Conservation (phyloP, 2,797 vertebrate species). For the Hydrocynus forskahlii region DNA sequence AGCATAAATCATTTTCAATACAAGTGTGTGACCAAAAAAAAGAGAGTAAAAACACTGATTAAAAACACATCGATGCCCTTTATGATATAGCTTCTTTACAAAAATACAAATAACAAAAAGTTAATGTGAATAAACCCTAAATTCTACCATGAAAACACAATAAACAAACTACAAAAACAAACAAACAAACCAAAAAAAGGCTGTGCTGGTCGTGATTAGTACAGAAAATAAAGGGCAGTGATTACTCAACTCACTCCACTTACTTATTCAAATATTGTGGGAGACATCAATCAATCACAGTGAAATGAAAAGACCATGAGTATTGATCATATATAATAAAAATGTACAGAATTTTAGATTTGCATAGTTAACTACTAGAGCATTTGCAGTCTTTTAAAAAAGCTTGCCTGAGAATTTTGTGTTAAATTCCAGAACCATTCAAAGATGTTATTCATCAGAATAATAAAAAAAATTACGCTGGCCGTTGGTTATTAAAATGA, state of each 20-base stretch:
- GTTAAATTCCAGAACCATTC: background rate
- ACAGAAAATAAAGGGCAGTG: constrained; percentile 10
- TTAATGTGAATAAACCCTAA: constrained; percentile 17
- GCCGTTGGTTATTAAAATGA: too few relatives aligned
- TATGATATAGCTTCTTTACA: constrained; percentile 11
- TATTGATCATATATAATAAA: background rate
- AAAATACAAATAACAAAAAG: constrained; percentile 26
- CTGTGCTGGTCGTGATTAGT: constrained; percentile 32
- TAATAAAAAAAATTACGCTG: too few relatives aligned
- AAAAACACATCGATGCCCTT: background rate
- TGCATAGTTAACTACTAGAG: background rate
- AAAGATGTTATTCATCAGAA: too few relatives aligned
- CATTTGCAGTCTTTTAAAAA: background rate
- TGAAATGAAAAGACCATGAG: background rate
- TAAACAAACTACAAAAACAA: background rate
- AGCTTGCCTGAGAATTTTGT: background rate
- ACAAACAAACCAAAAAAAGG: constrained; percentile 1
- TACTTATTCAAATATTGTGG: background rate
- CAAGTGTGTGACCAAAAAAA: constrained; percentile 4
- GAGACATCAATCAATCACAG: constrained; percentile 24
- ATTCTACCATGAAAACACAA: background rate
- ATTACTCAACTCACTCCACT: background rate
- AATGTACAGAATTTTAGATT: constrained; percentile 3
- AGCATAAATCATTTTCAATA: constrained; percentile 25
- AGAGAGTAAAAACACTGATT: constrained; percentile 23